A percentile compares a stretch with the other conserved stretches of the same genome.
phyloP scores from a whole-genome alignment of 1,140 invertebrate species.

The Adoxophyes honmai region DNA sequence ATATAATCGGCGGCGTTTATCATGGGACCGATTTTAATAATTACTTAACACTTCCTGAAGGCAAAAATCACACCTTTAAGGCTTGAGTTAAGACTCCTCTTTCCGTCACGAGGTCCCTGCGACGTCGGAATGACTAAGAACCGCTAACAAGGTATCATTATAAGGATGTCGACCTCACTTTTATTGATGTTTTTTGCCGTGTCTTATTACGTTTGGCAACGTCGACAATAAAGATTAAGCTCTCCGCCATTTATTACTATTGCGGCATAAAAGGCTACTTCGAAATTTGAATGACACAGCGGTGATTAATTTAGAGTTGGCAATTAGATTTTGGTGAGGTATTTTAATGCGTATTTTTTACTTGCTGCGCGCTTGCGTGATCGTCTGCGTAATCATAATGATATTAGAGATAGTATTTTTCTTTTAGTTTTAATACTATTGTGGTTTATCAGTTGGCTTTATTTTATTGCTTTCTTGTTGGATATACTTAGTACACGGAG shows the following conservation, averaged over 20 bases:
- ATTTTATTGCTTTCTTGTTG: no score
- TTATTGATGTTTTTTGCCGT: conserved; percentile 47
- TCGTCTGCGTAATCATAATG: neutral
- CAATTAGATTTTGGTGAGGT: no score
- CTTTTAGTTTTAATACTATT: no score
- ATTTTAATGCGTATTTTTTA: no score
- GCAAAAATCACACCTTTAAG: conserved; percentile 67
- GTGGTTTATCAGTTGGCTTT: no score
- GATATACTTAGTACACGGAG: no score
- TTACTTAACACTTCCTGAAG: conserved; percentile 62
- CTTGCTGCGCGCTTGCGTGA: conserved; percentile 3
- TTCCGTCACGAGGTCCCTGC: conserved; percentile 40
- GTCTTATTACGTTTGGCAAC: conserved; percentile 16
- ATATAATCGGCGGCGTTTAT: conserved; percentile 33
- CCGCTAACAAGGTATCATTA: conserved; percentile 67
- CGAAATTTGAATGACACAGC: neutral
- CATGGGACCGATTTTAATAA: conserved; percentile 54
- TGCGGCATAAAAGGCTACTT: neutral
- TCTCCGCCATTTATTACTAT: conserved; percentile 1
- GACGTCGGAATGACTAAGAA: conserved; percentile 52
- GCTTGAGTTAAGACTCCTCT: conserved; percentile 63
- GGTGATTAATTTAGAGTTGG: neutral
- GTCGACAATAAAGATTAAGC: conserved; percentile 4
- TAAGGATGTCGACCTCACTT: conserved; percentile 51
- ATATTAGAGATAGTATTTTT: neutral